phyloP scores from a whole-genome alignment of 2,888 invertebrate species.

The Tridacna crocea region DNA sequence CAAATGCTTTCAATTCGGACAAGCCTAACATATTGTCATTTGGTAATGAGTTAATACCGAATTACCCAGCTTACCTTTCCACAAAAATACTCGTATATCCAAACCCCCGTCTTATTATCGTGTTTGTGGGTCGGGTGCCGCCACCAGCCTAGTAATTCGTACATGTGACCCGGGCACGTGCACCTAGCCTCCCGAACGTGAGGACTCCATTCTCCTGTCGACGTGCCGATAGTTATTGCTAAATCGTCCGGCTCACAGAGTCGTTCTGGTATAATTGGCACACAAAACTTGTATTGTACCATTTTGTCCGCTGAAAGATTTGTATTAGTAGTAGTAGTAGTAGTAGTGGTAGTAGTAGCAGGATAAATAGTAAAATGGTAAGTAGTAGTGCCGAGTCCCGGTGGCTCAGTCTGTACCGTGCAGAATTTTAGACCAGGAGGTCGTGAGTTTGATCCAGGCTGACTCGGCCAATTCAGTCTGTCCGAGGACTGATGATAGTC shows the following conservation, averaged over 20 bases:
- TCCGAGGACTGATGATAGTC: too few relatives aligned
- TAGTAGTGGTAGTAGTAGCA: background rate
- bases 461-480: too few relatives aligned
- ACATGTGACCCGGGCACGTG: slow-evolving; percentile 62
- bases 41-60: too few relatives aligned
- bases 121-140: slow-evolving; percentile 46
- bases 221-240: slow-evolving; percentile 66
- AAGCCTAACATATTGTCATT: too few relatives aligned
- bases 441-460: too few relatives aligned
- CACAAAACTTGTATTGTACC: slow-evolving; percentile 70
- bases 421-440: too few relatives aligned
- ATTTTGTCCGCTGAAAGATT: slow-evolving; percentile 63
- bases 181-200: slow-evolving; percentile 68
- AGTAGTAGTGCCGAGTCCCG: background rate
- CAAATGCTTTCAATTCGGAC: too few relatives aligned
- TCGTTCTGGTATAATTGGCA: slow-evolving; percentile 60
- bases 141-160: slow-evolving; percentile 68
- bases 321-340: background rate
- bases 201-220: slow-evolving; percentile 66
- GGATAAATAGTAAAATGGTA: background rate
- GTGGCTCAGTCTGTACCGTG: too few relatives aligned
- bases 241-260: slow-evolving; percentile 60
- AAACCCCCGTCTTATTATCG: slow-evolving; percentile 57
- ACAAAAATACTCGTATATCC: slow-evolving; percentile 72
- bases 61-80: slow-evolving; percentile 57